A percentile compares a stretch with the other conserved stretches of the same genome.
Evolutionary conservation across 2,888 invertebrate genomes (phyloP).

Genomic region (Athalia cordata): DNA sequence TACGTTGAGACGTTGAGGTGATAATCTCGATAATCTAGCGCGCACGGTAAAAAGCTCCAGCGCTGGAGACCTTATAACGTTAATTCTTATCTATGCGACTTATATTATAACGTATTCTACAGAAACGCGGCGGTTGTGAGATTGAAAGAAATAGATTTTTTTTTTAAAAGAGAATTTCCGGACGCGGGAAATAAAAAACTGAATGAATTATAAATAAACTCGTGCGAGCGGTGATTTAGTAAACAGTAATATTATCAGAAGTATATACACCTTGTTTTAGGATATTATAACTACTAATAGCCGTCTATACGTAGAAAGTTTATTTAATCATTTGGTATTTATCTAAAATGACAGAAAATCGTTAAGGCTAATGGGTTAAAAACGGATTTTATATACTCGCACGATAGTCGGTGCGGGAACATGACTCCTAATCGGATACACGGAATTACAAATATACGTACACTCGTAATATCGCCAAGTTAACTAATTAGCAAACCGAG

Average conservation of each 20-base stretch:
- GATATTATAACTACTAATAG: conserved; percentile 16
- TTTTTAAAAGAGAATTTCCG: background rate
- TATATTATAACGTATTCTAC: background rate
- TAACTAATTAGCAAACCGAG: conserved; percentile 58
- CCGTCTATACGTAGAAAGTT: conserved; percentile 35
- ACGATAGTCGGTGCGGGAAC: no score
- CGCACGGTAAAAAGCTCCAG: background rate
- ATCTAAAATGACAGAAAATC: conserved; percentile 51
- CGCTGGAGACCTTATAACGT: background rate
- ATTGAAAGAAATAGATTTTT: background rate
- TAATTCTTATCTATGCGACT: conserved; percentile 5
- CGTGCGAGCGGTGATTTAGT: background rate
- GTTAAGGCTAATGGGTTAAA: conserved; percentile 54
- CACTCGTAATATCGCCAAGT: conserved; percentile 9
- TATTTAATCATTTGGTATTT: conserved; percentile 44
- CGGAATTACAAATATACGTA: background rate
- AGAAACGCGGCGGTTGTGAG: conserved; percentile 16
- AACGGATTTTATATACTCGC: background rate
- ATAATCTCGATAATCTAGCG: conserved; percentile 3
- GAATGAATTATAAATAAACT: background rate
- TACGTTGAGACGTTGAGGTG: background rate
- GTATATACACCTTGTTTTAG: background rate
- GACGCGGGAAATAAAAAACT: background rate
- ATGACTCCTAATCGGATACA: no score
- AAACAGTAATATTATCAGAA: no score